Conservation (phyloP, 1,140 invertebrate genomes). For the Ceratosolen fusciceps region DNA sequence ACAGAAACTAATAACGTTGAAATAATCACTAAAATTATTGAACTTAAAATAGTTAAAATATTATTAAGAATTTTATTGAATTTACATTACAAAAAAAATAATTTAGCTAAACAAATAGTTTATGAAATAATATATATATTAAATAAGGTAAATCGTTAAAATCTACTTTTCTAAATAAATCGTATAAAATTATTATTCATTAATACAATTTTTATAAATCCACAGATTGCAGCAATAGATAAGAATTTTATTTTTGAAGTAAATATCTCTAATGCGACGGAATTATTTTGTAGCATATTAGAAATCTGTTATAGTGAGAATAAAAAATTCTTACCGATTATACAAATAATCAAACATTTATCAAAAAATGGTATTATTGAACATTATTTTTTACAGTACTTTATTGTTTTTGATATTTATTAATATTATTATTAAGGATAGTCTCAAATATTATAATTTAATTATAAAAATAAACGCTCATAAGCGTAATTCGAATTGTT, state of each 20-base stretch:
- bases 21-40: background rate
- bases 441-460: no score
- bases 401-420: no score
- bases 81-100: background rate
- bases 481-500: no score
- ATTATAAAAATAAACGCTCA: no score
- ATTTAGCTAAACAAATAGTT: background rate
- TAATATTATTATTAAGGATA: no score
- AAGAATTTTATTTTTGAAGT: background rate
- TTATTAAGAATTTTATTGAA: background rate
- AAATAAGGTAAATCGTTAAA: background rate
- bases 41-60: background rate
- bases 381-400: no score
- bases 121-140: background rate
- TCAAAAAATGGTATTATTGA: constrained; percentile 3
- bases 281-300: background rate
- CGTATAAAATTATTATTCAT: background rate
- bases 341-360: background rate
- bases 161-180: background rate
- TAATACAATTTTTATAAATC: background rate
- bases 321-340: background rate
- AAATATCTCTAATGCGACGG: background rate
- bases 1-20: background rate
- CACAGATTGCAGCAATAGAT: background rate
- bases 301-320: background rate